Evolutionary conservation across 2,113 vertebrate genomes (phyloP).

Genomic region (Epinephelus moara): DNA sequence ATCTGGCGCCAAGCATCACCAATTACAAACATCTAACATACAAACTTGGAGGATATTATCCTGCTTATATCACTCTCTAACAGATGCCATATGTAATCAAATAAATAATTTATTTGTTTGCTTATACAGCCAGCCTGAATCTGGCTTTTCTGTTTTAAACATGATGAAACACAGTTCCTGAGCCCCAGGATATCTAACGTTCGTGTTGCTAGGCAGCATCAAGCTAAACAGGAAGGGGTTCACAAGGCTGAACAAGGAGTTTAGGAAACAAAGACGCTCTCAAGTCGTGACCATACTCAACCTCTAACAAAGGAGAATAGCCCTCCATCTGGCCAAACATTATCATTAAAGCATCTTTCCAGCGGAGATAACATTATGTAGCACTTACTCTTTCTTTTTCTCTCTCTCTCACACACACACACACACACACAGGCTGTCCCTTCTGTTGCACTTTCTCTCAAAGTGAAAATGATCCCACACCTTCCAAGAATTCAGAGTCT

Average conservation of each 20-base stretch:
- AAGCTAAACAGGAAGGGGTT: not conserved
- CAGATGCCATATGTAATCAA: too few relatives aligned
- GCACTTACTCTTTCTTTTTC: not conserved
- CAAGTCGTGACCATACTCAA: not conserved
- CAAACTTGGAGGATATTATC: not conserved
- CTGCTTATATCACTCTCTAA: not conserved
- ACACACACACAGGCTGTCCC: not conserved
- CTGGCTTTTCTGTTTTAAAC: not conserved
- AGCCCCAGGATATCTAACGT: not conserved
- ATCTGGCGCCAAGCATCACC: not conserved
- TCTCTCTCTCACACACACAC: not conserved
- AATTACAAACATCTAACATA: not conserved
- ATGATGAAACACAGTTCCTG: not conserved
- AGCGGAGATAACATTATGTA: not conserved
- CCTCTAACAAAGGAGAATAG: not conserved
- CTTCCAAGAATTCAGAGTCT: too few relatives aligned
- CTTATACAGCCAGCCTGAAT: too few relatives aligned
- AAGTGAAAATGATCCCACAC: too few relatives aligned
- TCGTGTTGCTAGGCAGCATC: not conserved
- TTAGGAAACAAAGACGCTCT: too few relatives aligned
- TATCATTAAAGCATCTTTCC: not conserved
- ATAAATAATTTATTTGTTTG: too few relatives aligned
- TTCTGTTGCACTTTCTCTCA: not conserved
- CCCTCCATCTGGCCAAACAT: too few relatives aligned
- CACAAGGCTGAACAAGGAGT: not conserved